Percentiles rank a stretch among this genome's conserved stretches.
Evolutionary conservation across 2,888 invertebrate species (phyloP).

Genomic region (Lasioglossum calceatum): DNA sequence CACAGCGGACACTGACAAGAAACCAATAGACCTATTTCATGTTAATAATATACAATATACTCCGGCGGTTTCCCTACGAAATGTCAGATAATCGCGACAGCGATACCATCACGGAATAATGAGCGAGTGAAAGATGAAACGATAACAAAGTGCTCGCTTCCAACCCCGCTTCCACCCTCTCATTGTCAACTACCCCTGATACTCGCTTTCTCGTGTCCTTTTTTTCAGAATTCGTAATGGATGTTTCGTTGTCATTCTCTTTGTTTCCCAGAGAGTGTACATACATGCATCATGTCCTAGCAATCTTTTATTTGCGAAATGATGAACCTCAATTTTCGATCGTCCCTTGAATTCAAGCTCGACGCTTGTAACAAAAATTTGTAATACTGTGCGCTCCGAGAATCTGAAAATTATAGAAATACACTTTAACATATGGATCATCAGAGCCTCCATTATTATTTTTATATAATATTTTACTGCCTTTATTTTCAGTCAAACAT

Average conservation of each 20-base stretch:
- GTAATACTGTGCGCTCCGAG: neutral
- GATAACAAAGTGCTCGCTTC: slow-evolving; percentile 2
- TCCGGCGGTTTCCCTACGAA: neutral
- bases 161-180: neutral
- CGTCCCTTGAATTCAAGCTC: neutral
- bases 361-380: neutral
- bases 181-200: neutral
- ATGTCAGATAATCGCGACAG: neutral
- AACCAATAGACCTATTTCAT: neutral
- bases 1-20: neutral
- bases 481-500: neutral
- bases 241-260: neutral
- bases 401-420: neutral
- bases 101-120: neutral
- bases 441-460: neutral
- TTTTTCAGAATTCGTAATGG: slow-evolving; percentile 9
- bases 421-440: neutral
- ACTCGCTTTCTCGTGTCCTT: slow-evolving; percentile 3
- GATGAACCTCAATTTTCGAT: neutral
- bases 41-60: neutral
- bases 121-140: slow-evolving; percentile 3
- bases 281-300: neutral
- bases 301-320: neutral
- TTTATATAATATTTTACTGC: no score
- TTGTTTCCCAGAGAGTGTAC: neutral